Base-by-base conservation (phyloP, 2,797 vertebrate species). In the Oreochromis grahami region DNA sequence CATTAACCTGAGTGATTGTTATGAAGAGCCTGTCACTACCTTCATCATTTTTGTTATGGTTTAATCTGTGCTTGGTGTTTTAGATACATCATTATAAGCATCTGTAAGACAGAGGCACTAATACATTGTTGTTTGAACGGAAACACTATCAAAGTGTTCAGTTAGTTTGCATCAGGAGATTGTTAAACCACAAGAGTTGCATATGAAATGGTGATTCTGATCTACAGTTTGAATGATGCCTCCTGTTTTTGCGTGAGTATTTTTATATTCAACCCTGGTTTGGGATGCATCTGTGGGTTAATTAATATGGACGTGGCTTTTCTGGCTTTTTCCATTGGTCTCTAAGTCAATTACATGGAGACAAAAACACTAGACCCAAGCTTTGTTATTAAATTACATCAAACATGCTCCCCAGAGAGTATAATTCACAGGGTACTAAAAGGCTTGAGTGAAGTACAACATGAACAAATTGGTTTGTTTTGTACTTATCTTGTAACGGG, bases 321-420 rank as follows among this genome's bases (percentile, higher is more conserved):
- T 90, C 72, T 86, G 91, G 92, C 79, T 88, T 86, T 90, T 93
- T 91, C 78, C 89, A 60, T 83, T 85, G 86, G 86, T 89, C 92
- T 93, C 93, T 95, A 95, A 94, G 96, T 96, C 96, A 95, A 97
- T 97, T 97, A 96, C 94, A 94, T 91, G 81, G 84, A 95, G 91
- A 94, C 92, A 92, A 95, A 95, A 93, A 93, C 91, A 93, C 89
- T 85, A 87, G 91, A 94, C 93, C 90, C 51, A 81, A 92, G 87
- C 91, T 93, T 93, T 93, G 93, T 96, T 95, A 95, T 95, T 92
- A 91, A 93, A 94, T 95, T 94, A 91, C 77, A 72, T 91, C 83
- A 87, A 89, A 88, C 87, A 85, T 94, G 77, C 87, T 90, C 91
- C 91, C 87, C 87, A 53, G 90, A 88, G 92, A 92, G 86, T 86